Evolutionary conservation across 1,140 invertebrate species (phyloP), one percentile per base, ranked within the genome.

Genomic region (Drosophila ohnishii): DNA sequence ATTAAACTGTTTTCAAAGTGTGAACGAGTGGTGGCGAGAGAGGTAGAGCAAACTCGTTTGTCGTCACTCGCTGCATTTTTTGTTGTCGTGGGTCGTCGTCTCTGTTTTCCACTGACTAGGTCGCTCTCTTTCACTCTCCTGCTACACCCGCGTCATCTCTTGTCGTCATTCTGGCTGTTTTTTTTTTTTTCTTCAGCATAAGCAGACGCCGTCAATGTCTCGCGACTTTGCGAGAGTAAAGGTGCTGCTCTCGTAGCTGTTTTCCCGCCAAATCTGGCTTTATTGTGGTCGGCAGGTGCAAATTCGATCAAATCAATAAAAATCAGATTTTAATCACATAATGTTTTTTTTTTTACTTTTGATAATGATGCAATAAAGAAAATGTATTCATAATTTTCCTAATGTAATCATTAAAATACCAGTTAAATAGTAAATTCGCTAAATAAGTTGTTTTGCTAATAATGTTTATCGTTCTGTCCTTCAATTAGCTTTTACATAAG

Each of bases 1-100:
- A 75, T 76, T 71, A 71, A 71, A 71, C 67, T 59, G 53, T 71
- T 71, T 71, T 71, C 35, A 71, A 71, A 71, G 55, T 61, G 70
- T 60, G 34, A 76, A 59, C 58, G 61, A 64, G 66, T 34, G 71
- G 42, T 35, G 67, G 55, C 35, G 39, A 71, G 64, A 72, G 44
- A 55, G 65, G 60, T n/a, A 48, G 45, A 59, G 30, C 30, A 58
- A 60, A 47, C 50, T 56, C 70, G 72, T 72, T 78, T 56, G 61
- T 67, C 71, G 48, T 55, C 66, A 75, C 76, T 83, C 75, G 80
- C 56, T 82, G 75, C 69, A 60, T 62, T 79, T 83, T 80, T 50
- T 84, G 80, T 84, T 83, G 80, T 83, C 80, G 80, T 83, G 81
- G 81, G 81, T 85, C 80, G 80, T 47, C 63, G 78, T 45, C 51